These are phyloP conservation scores for Pyrgus malvae DNA, from an alignment of 2,888 invertebrate genomes.

Conservation along the genomic window DNA sequence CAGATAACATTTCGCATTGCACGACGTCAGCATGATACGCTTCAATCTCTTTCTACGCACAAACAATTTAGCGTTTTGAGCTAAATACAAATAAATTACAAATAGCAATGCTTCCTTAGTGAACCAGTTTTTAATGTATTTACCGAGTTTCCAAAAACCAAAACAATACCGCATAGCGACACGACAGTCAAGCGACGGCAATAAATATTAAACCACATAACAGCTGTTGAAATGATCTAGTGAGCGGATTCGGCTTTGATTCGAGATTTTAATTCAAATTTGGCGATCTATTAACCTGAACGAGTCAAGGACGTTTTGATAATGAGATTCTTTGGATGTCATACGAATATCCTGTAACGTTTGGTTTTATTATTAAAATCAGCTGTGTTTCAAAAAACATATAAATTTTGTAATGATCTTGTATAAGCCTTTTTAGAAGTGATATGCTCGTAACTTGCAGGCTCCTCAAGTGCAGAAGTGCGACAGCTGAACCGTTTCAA, in stretches of 20 bases:
- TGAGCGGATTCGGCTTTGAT: conserved; percentile 25
- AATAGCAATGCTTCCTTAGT: too few species aligned
- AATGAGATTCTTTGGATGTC: conserved; percentile 38
- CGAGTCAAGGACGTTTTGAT: conserved; percentile 36
- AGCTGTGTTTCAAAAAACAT: too few species aligned
- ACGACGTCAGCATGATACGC: too few species aligned
- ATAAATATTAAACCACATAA: conserved; percentile 26
- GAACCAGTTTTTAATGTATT: neutral
- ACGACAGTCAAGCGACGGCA: conserved; percentile 13
- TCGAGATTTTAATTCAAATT: conserved; percentile 35
- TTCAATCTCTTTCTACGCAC: too few species aligned
- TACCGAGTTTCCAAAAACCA: conserved; percentile 1
- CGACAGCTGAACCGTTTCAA: too few species aligned
- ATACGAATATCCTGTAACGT: conserved; percentile 31
- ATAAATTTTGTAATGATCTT: too few species aligned
- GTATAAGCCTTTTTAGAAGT: too few species aligned
- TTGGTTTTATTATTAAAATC: neutral
- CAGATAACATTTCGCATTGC: too few species aligned
- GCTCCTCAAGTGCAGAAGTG: too few species aligned
- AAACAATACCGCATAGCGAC: conserved; percentile 19
- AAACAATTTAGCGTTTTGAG: too few species aligned
- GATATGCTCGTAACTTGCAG: too few species aligned
- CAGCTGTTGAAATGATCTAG: conserved; percentile 22
- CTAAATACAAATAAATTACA: too few species aligned
- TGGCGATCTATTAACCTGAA: conserved; percentile 40